phyloP scores from a whole-genome alignment of 2,113 vertebrate species.

The Eulacestoma nigropectus region DNA sequence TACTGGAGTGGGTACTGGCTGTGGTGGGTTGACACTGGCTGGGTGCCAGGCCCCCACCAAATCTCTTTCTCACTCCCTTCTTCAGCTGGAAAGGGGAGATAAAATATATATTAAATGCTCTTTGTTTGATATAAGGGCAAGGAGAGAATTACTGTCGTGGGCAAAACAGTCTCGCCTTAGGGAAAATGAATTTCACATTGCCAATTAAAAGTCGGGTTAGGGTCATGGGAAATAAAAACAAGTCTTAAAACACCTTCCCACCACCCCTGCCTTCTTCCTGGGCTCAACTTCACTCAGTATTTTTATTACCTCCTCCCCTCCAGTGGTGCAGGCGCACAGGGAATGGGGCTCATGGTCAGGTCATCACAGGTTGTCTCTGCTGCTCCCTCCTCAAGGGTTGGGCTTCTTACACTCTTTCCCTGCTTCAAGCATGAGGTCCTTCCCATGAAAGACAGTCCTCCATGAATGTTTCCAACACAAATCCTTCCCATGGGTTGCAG shows the following conservation, averaged over 20 bases:
- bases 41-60: background rate
- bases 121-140: background rate
- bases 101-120: background rate
- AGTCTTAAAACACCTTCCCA: background rate
- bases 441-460: background rate
- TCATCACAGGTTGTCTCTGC: background rate
- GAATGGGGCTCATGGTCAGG: background rate
- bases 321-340: background rate
- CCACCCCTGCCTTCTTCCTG: background rate
- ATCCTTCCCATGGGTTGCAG: background rate
- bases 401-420: background rate
- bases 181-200: background rate
- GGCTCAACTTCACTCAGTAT: background rate
- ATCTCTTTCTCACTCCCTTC: background rate
- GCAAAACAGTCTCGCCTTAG: background rate
- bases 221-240: background rate
- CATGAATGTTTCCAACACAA: accelerated
- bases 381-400: background rate
- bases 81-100: background rate
- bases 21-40: background rate
- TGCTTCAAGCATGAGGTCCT: background rate
- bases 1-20: background rate
- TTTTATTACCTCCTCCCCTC: background rate
- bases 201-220: background rate
- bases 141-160: background rate